A percentile compares a stretch with the other conserved stretches of the same genome.
Evolutionary conservation across 2,113 vertebrate genomes (phyloP).

Genomic region (Toxotes chatareus): DNA sequence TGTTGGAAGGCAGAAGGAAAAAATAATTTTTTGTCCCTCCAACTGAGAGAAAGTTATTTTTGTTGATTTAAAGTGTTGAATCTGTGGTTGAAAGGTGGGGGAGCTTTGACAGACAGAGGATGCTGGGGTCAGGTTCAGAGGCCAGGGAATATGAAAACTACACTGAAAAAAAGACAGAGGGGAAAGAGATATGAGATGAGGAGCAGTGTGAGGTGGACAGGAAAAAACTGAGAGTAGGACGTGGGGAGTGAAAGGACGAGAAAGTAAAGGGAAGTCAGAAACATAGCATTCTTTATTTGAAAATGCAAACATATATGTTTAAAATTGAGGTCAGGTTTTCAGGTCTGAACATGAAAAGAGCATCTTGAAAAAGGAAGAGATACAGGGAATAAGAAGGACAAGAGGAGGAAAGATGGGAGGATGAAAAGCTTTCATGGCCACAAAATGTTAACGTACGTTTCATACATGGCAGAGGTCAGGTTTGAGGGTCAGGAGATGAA

Average conservation of each 20-base stretch:
- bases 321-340: background rate
- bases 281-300: background rate
- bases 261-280: background rate
- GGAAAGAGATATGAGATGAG: background rate
- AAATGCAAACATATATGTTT: background rate
- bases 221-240: background rate
- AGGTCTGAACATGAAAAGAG: conserved; percentile 15
- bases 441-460: background rate
- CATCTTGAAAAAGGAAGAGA: conserved; percentile 1
- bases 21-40: background rate
- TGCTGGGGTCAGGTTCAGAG: conserved; percentile 16
- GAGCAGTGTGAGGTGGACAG: background rate
- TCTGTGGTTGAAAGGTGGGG: background rate
- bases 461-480: background rate
- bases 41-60: conserved; percentile 2
- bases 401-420: background rate
- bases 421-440: background rate
- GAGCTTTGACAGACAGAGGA: conserved; percentile 17
- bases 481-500: background rate
- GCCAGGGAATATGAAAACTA: conserved; percentile 17
- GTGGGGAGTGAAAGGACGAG: background rate
- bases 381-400: too few relatives aligned
- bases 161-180: background rate
- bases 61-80: conserved; percentile 26
- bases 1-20: conserved; percentile 14